Evolutionary conservation across 1,140 invertebrate species (phyloP), one percentile per base, ranked within the genome.

Genomic region (Tetramorium simillimum): DNA sequence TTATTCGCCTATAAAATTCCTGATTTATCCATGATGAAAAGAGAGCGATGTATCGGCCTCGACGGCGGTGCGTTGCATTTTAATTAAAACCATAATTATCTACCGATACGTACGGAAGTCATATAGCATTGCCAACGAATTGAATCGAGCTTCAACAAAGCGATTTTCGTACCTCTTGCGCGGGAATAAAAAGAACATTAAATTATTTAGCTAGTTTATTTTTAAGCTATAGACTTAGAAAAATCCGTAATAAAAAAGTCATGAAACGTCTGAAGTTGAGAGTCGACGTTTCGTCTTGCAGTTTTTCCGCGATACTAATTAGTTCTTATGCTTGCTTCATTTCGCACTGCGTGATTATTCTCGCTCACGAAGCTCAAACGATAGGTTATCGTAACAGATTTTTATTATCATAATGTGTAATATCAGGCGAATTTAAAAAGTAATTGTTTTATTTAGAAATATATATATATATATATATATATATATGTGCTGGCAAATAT

Each of bases 51-150:
- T 53, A 56, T 70, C 63, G 63, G 46, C n/a, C 28, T 5, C 46
- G n/a, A 21, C 33, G 21, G 14, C 5, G 53, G 40, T 28, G 18
- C 24, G 24, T 49, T 84, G 28, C 51, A 84, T 73, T 84, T 84
- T 84, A 84, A 84, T 84, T 84, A 84, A 84, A 82, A 75, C 40
- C 53, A 84, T 75, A 84, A 84, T 84, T 84, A 84, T 84, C 53
- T 46, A 43, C 40, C 43, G 51, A 73, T 73, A 73, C 14, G 28
- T 73, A 58, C 21, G n/a, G 28, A 73, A 75, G 51, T 84, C 53
- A 21, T 73, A 73, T 33, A 82, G 24, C 21, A 43, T 2, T 24
- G n/a, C 6, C 18, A 43, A 84, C 18, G 28, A 75, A 84, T 62
- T 60, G 28, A 84, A 73, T 33, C 14, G 9, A 46, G 40, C 16